These are phyloP conservation scores for Tenthredo mesomela DNA, from an alignment of 2,888 invertebrate species.

Conservation along the genomic window DNA sequence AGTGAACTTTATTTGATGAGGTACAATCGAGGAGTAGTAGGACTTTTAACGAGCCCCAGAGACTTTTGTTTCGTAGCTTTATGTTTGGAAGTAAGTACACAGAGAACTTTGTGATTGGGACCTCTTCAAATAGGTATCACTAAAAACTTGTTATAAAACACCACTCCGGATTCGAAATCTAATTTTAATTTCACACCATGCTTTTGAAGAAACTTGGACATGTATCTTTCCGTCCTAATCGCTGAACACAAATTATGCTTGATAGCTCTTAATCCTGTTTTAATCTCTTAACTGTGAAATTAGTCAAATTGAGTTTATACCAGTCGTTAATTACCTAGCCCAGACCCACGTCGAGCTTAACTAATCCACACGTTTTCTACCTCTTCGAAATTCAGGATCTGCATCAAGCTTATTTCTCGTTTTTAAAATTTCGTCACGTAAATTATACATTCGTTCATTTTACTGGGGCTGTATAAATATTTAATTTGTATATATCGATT, in stretches of 20 bases:
- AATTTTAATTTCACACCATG: slow-evolving; percentile 40
- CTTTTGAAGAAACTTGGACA: background rate
- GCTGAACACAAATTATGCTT: background rate
- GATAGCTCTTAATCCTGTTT: slow-evolving; percentile 14
- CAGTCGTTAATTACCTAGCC: background rate
- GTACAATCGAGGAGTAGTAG: background rate
- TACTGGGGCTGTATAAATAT: background rate
- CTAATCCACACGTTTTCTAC: background rate
- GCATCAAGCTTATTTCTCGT: background rate
- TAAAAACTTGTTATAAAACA: slow-evolving; percentile 13
- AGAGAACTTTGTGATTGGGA: slow-evolving; percentile 26
- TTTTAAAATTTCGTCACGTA: background rate
- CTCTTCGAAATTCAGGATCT: background rate
- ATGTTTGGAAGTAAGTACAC: background rate
- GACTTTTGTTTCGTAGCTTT: slow-evolving; percentile 16
- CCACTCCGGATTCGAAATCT: background rate
- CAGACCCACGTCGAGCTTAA: background rate
- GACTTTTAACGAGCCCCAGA: background rate
- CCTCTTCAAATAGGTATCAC: slow-evolving; percentile 26
- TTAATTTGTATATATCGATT: background rate
- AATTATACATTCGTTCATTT: background rate
- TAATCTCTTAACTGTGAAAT: slow-evolving; percentile 22
- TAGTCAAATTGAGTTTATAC: background rate
- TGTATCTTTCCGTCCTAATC: background rate
- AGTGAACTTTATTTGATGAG: slow-evolving; percentile 18